Conservation (phyloP, 2,797 vertebrate species). For the Sarcoramphus papa region DNA sequence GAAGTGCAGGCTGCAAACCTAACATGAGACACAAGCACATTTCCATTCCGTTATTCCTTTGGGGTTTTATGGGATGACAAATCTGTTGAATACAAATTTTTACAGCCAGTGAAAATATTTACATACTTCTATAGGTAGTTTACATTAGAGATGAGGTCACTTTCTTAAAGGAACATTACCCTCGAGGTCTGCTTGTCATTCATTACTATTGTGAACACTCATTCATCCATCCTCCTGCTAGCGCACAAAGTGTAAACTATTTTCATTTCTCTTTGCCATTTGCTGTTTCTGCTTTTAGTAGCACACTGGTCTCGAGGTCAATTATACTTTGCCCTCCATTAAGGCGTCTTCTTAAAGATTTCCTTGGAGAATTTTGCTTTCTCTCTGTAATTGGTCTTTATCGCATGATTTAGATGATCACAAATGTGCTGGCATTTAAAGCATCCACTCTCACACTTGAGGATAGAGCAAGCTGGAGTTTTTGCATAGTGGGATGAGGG, state of each 20-base stretch:
- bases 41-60: background rate
- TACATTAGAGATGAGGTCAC: background rate
- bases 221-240: background rate
- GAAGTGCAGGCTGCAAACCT: background rate
- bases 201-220: background rate
- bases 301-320: fast-evolving
- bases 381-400: background rate
- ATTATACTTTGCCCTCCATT: background rate
- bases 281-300: background rate
- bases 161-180: background rate
- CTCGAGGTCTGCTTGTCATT: background rate
- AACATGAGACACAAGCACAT: background rate
- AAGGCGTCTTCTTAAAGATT: background rate
- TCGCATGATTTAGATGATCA: fast-evolving
- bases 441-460: background rate
- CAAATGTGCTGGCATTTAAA: background rate
- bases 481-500: background rate
- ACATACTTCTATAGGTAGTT: background rate
- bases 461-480: fast-evolving
- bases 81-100: background rate
- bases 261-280: background rate
- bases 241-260: background rate
- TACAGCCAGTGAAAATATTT: background rate
- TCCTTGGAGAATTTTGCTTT: background rate
- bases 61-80: background rate